Conservation (phyloP, 2,888 invertebrate genomes). For the Monopis laevigella region DNA sequence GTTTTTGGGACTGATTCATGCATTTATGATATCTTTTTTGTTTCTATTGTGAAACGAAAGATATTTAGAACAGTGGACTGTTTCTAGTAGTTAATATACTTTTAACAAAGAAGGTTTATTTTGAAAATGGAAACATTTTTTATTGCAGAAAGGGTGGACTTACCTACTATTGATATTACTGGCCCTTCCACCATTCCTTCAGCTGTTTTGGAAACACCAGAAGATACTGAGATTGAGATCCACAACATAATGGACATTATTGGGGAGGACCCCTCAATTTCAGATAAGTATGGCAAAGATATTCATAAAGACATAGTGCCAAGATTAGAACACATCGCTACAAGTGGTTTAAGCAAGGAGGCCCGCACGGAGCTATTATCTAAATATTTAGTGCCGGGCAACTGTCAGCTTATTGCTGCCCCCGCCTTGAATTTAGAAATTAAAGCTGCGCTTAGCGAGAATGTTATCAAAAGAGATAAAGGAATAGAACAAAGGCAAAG, state of each 20-base stretch:
- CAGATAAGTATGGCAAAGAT: constrained; percentile 17
- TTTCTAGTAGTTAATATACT: too few species aligned
- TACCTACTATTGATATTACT: too few species aligned
- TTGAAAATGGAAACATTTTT: too few species aligned
- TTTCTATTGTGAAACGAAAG: too few species aligned
- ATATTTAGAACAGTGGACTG: too few species aligned
- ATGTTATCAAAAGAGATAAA: constrained; percentile 19
- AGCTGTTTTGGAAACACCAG: too few species aligned
- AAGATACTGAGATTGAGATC: too few species aligned
- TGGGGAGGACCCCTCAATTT: constrained; percentile 17
- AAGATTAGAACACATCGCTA: constrained; percentile 18
- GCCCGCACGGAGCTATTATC: constrained; percentile 17
- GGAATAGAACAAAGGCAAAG: constrained; percentile 22
- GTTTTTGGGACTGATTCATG: too few species aligned
- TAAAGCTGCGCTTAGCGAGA: constrained; percentile 19
- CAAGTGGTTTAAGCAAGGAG: constrained; percentile 19
- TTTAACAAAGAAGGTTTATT: too few species aligned
- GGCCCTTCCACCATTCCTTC: too few species aligned
- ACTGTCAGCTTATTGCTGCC: constrained; percentile 20
- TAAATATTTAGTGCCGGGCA: constrained; percentile 19
- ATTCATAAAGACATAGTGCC: constrained; percentile 21
- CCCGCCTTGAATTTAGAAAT: constrained; percentile 22
- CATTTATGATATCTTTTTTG: too few species aligned
- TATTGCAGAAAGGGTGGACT: too few species aligned
- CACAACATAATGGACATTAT: constrained; percentile 18